A percentile compares a stretch with the other conserved stretches of the same genome.
Evolutionary conservation across 2,888 invertebrate species (phyloP).

Genomic region (Entomobrya multifasciata): DNA sequence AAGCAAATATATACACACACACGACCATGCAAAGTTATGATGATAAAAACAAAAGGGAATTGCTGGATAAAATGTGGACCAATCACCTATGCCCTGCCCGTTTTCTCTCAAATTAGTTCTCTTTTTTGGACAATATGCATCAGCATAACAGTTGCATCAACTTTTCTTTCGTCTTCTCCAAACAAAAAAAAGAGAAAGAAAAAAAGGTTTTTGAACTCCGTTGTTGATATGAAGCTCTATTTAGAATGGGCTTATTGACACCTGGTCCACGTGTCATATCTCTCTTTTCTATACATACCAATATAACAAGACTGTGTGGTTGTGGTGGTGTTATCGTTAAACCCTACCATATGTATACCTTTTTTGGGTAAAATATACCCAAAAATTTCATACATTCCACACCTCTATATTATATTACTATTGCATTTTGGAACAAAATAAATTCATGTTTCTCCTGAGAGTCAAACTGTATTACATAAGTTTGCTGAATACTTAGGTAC

Average conservation of each 20-base stretch:
- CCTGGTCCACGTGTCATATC: slow-evolving; percentile 72
- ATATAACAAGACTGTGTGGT: no score
- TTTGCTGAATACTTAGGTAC: no score
- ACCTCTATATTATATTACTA: no score
- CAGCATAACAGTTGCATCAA: no score
- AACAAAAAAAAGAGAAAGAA: background rate
- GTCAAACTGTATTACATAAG: no score
- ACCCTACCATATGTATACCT: no score
- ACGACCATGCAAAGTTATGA: background rate
- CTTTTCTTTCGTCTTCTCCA: background rate
- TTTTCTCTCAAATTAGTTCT: slow-evolving; percentile 41
- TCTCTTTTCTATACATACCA: background rate
- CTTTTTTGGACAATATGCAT: background rate
- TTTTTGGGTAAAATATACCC: no score
- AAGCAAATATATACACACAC: background rate
- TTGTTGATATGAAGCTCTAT: slow-evolving; percentile 51
- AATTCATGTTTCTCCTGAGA: no score
- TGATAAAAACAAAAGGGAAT: slow-evolving; percentile 21
- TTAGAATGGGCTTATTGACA: slow-evolving; percentile 71
- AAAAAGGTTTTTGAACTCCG: slow-evolving; percentile 65
- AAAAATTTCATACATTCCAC: no score
- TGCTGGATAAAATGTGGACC: slow-evolving; percentile 61
- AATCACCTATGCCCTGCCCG: slow-evolving; percentile 35
- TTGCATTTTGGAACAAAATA: no score
- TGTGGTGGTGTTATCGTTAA: no score